Percentiles rank a stretch among this genome's conserved stretches.
These are phyloP conservation scores for Zaprionus lineosus DNA, from an alignment of 2,888 invertebrate genomes.

Conservation along the genomic window DNA sequence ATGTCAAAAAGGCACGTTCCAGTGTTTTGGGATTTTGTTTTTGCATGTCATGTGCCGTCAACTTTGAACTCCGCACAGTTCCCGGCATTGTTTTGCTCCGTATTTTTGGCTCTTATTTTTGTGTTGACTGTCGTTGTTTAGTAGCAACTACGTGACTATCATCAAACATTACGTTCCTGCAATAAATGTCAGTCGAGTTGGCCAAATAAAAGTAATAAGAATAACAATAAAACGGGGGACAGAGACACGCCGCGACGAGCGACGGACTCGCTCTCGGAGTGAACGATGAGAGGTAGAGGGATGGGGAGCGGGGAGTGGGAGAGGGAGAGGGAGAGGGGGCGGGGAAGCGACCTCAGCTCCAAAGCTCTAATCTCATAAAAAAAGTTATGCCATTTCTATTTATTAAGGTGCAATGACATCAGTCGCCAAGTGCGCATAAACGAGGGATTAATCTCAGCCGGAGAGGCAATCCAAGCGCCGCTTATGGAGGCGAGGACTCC, in stretches of 20 bases:
- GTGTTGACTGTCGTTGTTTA: conserved; percentile 37
- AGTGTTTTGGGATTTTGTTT: conserved; percentile 74
- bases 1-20: conserved; percentile 75
- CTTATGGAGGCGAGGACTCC: background rate
- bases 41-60: conserved; percentile 71
- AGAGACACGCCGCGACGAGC: conserved; percentile 20
- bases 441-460: background rate
- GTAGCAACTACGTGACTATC: conserved; percentile 69
- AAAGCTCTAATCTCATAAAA: conserved; percentile 15
- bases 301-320: background rate
- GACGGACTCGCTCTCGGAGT: too few relatives aligned
- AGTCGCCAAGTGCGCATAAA: background rate
- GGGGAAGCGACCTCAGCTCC: background rate
- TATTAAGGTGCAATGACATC: conserved; percentile 17
- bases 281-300: background rate
- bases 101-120: background rate
- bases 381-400: conserved; percentile 39
- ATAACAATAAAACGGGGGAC: conserved; percentile 47
- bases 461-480: background rate
- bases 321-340: background rate
- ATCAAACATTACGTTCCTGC: conserved; percentile 57
- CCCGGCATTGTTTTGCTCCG: conserved; percentile 3
- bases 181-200: conserved; percentile 58
- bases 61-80: conserved; percentile 58
- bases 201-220: conserved; percentile 47